Conservation (phyloP, 35 echinoderm and acorn worm genomes). For the Nesometra sesokonis region DNA sequence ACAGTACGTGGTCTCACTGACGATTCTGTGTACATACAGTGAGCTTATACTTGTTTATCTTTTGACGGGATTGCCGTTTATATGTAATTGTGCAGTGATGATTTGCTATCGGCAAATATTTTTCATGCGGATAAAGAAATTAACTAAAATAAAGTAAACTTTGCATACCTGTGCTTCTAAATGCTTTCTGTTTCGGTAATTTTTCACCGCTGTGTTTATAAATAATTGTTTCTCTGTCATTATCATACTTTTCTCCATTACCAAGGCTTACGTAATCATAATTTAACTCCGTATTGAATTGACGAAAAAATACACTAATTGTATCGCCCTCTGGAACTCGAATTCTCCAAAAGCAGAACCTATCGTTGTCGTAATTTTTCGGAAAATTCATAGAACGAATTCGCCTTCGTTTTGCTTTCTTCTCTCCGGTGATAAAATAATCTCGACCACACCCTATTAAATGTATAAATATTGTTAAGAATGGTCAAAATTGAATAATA, state of each 20-base stretch:
- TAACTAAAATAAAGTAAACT: no score
- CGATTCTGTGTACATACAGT: no score
- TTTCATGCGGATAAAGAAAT: no score
- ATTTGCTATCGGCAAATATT: no score
- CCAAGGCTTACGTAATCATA: slow-evolving; percentile 73
- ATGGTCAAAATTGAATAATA: no score
- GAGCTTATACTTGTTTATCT: no score
- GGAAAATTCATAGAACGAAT: slow-evolving; percentile 65
- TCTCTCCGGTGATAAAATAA: slow-evolving; percentile 27
- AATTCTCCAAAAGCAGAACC: slow-evolving; percentile 90
- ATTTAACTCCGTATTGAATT: slow-evolving; percentile 69
- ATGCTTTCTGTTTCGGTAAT: slow-evolving; percentile 28
- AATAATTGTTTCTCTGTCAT: slow-evolving; percentile 20
- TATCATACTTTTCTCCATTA: slow-evolving; percentile 40
- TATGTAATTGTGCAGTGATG: no score
- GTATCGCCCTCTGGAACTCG: slow-evolving; percentile 24
- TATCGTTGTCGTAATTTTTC: slow-evolving; percentile 39
- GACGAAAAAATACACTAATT: slow-evolving; percentile 49
- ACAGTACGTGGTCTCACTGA: no score
- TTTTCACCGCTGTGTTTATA: slow-evolving; percentile 72
- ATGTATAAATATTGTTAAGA: neutral
- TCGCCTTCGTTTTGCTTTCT: neutral
- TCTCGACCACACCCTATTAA: slow-evolving; percentile 66
- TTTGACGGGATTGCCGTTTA: no score
- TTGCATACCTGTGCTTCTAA: slow-evolving; percentile 5